Conservation (phyloP, 2,888 invertebrate genomes). For the Clistopyga incitator region DNA sequence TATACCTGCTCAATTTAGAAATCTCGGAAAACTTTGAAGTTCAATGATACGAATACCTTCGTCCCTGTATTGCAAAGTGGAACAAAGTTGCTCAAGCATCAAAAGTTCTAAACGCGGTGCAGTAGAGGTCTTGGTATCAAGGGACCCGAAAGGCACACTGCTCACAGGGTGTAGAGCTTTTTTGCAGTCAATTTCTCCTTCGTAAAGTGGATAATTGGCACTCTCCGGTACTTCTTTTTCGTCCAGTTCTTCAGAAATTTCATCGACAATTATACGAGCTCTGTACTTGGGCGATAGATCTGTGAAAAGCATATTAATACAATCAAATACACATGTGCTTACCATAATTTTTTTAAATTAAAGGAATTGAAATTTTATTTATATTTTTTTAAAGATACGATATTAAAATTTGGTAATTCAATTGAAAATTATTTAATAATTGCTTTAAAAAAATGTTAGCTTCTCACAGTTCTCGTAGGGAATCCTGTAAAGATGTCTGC, state of each 20-base stretch:
- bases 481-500: constrained; percentile 74
- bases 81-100: constrained; percentile 70
- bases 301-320: constrained; percentile 39
- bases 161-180: constrained; percentile 70
- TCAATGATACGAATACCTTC: constrained; percentile 67
- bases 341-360: too few relatives aligned
- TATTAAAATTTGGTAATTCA: background rate
- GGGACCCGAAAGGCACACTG: constrained; percentile 71
- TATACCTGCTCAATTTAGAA: background rate
- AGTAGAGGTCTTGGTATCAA: constrained; percentile 67
- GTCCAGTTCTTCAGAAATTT: constrained; percentile 67
- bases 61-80: constrained; percentile 70
- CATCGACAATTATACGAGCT: constrained; percentile 66
- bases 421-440: background rate
- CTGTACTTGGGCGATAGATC: constrained; percentile 75
- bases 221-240: constrained; percentile 63
- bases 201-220: constrained; percentile 65
- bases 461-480: constrained; percentile 73
- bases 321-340: too few relatives aligned
- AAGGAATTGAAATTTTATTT: background rate
- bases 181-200: constrained; percentile 65
- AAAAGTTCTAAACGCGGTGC: constrained; percentile 69
- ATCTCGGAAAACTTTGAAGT: too few relatives aligned
- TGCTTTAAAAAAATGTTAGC: background rate
- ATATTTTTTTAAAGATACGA: background rate